Evolutionary conservation across 1,140 invertebrate genomes (phyloP), one percentile per base, ranked within the genome.

Genomic region (Phymorhynchus buccinoides): DNA sequence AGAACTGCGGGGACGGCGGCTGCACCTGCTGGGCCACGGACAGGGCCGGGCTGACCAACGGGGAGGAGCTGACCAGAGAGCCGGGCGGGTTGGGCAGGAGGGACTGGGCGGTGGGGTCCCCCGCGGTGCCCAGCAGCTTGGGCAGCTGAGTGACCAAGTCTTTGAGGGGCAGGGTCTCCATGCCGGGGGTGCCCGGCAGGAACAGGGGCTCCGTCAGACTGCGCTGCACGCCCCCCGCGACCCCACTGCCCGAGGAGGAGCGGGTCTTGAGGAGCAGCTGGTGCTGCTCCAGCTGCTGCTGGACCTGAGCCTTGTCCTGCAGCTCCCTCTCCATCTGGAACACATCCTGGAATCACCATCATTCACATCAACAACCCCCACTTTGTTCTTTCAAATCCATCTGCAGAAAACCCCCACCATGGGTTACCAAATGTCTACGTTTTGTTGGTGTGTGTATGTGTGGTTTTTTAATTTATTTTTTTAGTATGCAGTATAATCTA

Each of bases 261-360:
- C 68, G 39, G 66, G 71, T 68, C 62, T 84, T 84, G 14, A 78
- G 85, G 35, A 89, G 88, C 39, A 89, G 89, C 82, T 91, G 90
- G 41, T 91, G 89, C 77, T 91, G 90, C 83, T 91, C 90, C 37
- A 91, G 83, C 66, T 91, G 89, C 75, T 90, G 90, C 86, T 95
- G 94, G 84, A 89, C 91, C 85, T 92, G 91, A 44, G 94, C 94
- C 90, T 96, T 96, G 78, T 95, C 95, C 88, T 96, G 95, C 66
- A 96, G 91, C 88, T 96, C 96, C 86, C 95, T 93, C 91, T 96
- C 96, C 77, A 96, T 96, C 81, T 83, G 62, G 6, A 73, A 68
- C n/a, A 32, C n/a, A 44, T 44, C 81, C 62, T 52, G n/a, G 14
- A 62, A 27, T 22, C 56, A 62, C 18, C 56, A 62, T 62, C 56